Evolutionary conservation across 2,113 vertebrate species (phyloP).

Genomic region (Myotis brandtii): DNA sequence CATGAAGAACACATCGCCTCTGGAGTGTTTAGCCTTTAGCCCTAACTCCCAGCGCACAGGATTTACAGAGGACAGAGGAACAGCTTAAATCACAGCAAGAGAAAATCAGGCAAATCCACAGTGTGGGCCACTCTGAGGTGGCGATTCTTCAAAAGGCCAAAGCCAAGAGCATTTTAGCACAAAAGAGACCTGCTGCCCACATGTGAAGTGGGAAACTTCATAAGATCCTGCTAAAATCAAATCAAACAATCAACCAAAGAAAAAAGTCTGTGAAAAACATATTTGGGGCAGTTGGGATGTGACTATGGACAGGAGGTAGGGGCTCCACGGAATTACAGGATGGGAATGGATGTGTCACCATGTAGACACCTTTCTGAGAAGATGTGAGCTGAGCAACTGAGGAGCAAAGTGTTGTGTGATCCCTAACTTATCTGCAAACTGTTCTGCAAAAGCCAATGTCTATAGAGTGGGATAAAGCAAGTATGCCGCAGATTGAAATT

Average conservation of each 20-base stretch:
- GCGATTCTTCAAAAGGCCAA: not conserved
- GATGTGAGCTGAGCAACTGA: not conserved
- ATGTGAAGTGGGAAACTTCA: not conserved
- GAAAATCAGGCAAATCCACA: not conserved
- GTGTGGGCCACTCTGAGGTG: not conserved
- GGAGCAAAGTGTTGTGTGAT: no score
- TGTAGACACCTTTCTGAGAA: fast-evolving
- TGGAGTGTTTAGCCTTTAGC: not conserved
- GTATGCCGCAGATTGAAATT: no score
- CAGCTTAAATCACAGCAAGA: not conserved
- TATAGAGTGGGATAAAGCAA: not conserved
- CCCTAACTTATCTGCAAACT: not conserved
- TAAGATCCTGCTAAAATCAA: not conserved
- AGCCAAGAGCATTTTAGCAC: not conserved
- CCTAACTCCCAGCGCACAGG: not conserved
- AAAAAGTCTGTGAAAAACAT: not conserved
- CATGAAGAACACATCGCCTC: not conserved
- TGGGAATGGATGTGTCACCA: not conserved
- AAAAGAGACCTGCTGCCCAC: not conserved
- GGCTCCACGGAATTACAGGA: fast-evolving
- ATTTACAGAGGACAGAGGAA: not conserved
- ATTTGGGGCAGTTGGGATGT: not conserved
- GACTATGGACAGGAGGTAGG: no score
- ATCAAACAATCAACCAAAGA: not conserved
- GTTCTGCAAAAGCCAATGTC: not conserved